phyloP scores from a whole-genome alignment of 2,113 vertebrate genomes.

The Megaleporinus macrocephalus region DNA sequence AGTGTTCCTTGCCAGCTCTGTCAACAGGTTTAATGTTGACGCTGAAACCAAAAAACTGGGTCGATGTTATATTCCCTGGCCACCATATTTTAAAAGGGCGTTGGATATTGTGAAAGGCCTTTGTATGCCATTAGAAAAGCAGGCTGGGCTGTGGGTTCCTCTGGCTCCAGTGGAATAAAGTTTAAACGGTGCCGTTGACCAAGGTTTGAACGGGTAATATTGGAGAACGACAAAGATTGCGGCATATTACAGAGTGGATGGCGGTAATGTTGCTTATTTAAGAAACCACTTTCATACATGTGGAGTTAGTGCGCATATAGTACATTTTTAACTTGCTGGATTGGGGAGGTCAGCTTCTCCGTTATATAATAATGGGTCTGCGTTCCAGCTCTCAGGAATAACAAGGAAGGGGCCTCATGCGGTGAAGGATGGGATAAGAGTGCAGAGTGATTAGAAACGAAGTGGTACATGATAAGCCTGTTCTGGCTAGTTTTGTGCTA shows the following conservation, averaged over 20 bases:
- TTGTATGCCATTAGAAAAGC: too few species aligned
- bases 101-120: too few species aligned
- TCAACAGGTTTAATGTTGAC: too few species aligned
- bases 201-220: too few species aligned
- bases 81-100: neutral
- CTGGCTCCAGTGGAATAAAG: conserved; percentile 38
- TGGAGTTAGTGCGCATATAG: too few species aligned
- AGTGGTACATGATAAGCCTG: neutral
- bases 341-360: neutral
- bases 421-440: neutral
- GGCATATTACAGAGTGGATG: too few species aligned
- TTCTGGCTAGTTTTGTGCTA: neutral
- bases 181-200: conserved; percentile 19
- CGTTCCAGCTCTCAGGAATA: neutral
- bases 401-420: neutral
- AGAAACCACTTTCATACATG: too few species aligned
- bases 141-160: neutral
- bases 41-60: too few species aligned
- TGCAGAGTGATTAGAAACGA: neutral
- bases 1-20: too few species aligned
- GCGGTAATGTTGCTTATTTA: too few species aligned
- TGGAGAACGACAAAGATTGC: neutral
- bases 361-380: conserved; percentile 40
- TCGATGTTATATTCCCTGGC: too few species aligned
- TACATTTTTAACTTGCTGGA: neutral